These are phyloP conservation scores for Hedya salicella DNA, from an alignment of 2,888 invertebrate genomes.

Conservation along the genomic window DNA sequence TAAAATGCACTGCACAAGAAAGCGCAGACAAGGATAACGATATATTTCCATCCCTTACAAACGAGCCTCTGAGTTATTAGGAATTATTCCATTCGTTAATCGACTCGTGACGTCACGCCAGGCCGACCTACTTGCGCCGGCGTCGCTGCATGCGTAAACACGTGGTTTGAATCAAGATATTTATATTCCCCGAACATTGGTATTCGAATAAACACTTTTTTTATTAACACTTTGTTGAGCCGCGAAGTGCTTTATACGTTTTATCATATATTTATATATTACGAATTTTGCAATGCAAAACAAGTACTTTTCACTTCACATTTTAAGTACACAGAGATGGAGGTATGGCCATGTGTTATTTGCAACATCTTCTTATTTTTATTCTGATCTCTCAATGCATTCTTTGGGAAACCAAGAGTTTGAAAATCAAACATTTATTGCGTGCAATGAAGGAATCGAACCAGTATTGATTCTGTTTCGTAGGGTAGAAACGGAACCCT, in stretches of 20 bases:
- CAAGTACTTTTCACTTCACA: no score
- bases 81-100: constrained; percentile 48
- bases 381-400: no score
- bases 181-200: constrained; percentile 37
- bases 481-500: no score
- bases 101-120: constrained; percentile 44
- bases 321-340: no score
- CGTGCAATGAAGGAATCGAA: no score
- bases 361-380: no score
- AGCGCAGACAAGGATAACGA: not conserved
- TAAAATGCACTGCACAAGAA: not conserved
- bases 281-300: no score
- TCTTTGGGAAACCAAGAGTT: no score
- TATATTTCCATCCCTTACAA: not conserved
- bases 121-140: constrained; percentile 59
- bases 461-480: no score
- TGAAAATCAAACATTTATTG: no score
- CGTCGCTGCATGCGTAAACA: constrained; percentile 50
- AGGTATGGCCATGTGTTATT: no score
- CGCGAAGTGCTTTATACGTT: not conserved
- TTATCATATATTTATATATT: no score
- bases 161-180: constrained; percentile 48
- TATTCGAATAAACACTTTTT: constrained; percentile 19
- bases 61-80: constrained; percentile 36
- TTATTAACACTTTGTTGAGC: not conserved